phyloP scores from a whole-genome alignment of 2,888 invertebrate genomes.

The Drosophila stalkeri region DNA sequence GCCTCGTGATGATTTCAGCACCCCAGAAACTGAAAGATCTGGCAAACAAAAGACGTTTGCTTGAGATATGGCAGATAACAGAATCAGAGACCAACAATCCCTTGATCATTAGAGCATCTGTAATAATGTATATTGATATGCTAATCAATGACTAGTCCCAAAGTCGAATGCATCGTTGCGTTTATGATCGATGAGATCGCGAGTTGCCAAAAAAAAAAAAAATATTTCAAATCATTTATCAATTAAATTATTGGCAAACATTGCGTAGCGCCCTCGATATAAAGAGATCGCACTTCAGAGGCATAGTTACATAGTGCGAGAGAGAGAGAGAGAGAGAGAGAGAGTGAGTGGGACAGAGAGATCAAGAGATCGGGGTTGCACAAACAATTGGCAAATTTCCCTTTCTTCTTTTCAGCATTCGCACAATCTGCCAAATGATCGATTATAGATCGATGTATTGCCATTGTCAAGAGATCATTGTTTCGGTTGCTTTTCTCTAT shows the following conservation, averaged over 20 bases:
- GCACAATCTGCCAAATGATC: conserved; percentile 74
- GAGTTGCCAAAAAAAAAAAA: conserved; percentile 34
- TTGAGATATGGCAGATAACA: conserved; percentile 37
- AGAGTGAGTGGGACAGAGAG: background rate
- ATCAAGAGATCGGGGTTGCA: conserved; percentile 50
- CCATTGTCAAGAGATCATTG: conserved; percentile 42
- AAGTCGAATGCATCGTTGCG: conserved; percentile 37
- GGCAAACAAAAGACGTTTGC: conserved; percentile 38
- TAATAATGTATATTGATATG: conserved; percentile 75
- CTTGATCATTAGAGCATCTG: conserved; percentile 73
- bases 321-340: background rate
- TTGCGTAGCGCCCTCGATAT: conserved; percentile 68
- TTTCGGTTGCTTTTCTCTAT: conserved; percentile 21
- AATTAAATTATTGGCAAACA: conserved; percentile 81
- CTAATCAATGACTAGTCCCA: conserved; percentile 66
- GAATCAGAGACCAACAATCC: conserved; percentile 67
- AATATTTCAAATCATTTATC: conserved; percentile 77
- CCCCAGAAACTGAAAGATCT: conserved; percentile 63
- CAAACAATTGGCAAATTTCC: conserved; percentile 44
- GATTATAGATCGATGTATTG: conserved; percentile 58
- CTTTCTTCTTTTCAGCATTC: conserved; percentile 36
- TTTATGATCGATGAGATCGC: conserved; percentile 70
- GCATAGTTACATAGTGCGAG: background rate
- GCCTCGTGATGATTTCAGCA: conserved; percentile 77
- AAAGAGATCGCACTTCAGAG: conserved; percentile 37